Base-by-base conservation (phyloP, 2,797 vertebrate species). In the Hirundo rustica region DNA sequence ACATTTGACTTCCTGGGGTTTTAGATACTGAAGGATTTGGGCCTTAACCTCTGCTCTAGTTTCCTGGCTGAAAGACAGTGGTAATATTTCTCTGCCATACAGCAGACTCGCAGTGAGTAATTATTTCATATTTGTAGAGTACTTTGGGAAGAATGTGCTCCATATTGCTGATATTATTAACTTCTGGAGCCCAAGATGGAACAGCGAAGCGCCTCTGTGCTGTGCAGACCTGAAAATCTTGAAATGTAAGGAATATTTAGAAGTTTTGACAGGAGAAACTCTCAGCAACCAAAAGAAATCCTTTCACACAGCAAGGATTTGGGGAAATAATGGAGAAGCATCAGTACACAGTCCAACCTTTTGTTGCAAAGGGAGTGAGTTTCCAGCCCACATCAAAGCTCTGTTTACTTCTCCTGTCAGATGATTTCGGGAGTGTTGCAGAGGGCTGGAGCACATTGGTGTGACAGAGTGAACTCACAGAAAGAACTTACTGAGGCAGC, bases 81-180 rank as follows among this genome's bases (percentile, higher is more conserved):
- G 57, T 42, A 82, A 93, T 95, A 94, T 82, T 92, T 96, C 93
- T 94, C 88, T 96, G 93, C 92, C 86, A 87, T 36, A 11, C 25
- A 68, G 78, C 61, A 87, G 92, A 34, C 71, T 72, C 83, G 26
- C 65, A 85, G 50, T 71, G 84, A 89, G 82, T 87, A 92, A 96
- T 93, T 96, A 92, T 93, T 94, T 93, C 50, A 44, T 94, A 93
- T 93, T 95, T 93, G 92, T 93, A n/a, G 90, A 76, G 64, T 77
- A 40, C 86, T 89, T 94, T 48, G 81, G 78, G 91, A 96, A 93
- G 92, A 76, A 93, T 86, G 77, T 88, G 44, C 77, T 93, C 89
- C 72, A 36, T 85, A 90, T 27, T 90, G 73, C 83, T 75, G 77
- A 40, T 55, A 82, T 91, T 88, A 93, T 96, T 93, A 95, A 93